A percentile compares a stretch with the other conserved stretches of the same genome.
phyloP scores from a whole-genome alignment of 1,140 invertebrate genomes.

The Pogonomyrmex californicus region DNA sequence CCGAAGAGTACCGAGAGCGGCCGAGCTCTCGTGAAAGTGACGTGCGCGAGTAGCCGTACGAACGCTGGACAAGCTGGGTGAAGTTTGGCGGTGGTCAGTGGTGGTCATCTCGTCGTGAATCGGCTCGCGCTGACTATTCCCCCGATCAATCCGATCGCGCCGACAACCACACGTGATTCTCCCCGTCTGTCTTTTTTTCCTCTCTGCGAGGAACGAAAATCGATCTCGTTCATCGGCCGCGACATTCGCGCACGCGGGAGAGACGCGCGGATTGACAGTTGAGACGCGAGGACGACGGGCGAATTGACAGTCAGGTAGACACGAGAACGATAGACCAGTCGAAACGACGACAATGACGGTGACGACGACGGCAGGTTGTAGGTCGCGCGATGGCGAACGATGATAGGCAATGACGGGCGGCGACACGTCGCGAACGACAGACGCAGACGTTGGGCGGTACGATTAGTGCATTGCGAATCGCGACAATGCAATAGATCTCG shows the following conservation, averaged over 20 bases:
- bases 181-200: neutral
- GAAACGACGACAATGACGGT: neutral
- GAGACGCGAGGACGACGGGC: neutral
- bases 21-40: conserved; percentile 71
- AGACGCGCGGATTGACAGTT: conserved; percentile 27
- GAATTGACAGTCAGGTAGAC: neutral
- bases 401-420: neutral
- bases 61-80: conserved; percentile 21
- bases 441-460: conserved; percentile 19
- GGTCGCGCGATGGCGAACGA: neutral
- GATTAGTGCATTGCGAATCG: neutral
- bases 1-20: conserved; percentile 76
- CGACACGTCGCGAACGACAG: neutral
- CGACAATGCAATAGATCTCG: neutral
- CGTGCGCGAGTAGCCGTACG: conserved; percentile 49
- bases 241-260: neutral
- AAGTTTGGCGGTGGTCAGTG: conserved; percentile 28
- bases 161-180: neutral
- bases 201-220: neutral
- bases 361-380: neutral
- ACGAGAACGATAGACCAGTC: neutral
- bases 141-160: neutral
- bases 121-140: conserved; percentile 29
- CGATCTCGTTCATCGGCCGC: neutral
- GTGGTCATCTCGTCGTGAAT: conserved; percentile 65